Percentiles rank a stretch among this genome's conserved stretches.
These are phyloP conservation scores for Columba livia DNA, from an alignment of 2,113 vertebrate species.

Conservation along the genomic window DNA sequence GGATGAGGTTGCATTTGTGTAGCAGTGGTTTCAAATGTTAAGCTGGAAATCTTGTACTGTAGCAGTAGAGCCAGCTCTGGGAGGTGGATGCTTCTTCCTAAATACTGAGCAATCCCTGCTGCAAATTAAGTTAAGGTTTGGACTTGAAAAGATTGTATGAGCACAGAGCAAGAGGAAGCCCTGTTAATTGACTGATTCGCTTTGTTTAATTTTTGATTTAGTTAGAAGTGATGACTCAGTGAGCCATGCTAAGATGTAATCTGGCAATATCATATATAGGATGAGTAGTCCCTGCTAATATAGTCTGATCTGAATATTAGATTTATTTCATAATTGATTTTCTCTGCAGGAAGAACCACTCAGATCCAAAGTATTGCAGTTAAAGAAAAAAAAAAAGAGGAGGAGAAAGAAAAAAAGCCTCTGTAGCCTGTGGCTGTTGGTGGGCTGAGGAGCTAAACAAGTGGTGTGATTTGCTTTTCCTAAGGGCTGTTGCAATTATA, in stretches of 20 bases:
- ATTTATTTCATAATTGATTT: conserved; percentile 52
- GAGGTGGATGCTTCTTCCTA: background rate
- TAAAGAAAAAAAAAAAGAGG: background rate
- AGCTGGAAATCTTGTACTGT: background rate
- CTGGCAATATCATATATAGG: background rate
- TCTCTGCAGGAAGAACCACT: background rate
- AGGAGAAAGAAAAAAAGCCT: background rate
- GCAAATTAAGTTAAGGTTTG: conserved; percentile 14
- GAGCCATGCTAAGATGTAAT: conserved; percentile 15
- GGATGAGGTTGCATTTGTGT: background rate
- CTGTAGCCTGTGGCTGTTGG: background rate
- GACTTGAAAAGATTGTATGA: background rate
- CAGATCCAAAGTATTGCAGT: background rate
- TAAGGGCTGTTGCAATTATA: background rate
- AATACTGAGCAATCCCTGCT: background rate
- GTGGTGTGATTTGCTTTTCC: background rate
- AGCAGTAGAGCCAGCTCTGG: background rate
- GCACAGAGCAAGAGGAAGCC: conserved; percentile 16
- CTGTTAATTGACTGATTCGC: background rate
- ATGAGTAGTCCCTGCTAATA: conserved; percentile 31
- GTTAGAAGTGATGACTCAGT: conserved; percentile 45
- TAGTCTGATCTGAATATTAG: conserved; percentile 34
- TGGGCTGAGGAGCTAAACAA: background rate
- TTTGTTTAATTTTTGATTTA: conserved; percentile 58
- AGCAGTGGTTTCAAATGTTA: background rate